Evolutionary conservation across 2,888 invertebrate genomes (phyloP).

Genomic region (Melipona beecheii): DNA sequence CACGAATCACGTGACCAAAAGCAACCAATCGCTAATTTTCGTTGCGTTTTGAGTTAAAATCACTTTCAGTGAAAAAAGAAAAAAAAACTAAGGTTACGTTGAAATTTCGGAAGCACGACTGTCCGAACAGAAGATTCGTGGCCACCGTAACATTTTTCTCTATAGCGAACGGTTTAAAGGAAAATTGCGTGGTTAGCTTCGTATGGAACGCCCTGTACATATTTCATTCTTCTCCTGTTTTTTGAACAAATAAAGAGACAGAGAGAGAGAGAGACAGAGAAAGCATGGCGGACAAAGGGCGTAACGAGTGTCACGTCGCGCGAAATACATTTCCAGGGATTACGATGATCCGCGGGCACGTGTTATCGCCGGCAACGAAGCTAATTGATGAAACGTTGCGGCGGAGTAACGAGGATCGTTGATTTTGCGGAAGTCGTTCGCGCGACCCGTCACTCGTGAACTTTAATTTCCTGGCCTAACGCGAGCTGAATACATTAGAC

Average conservation of each 20-base stretch:
- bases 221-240: background rate
- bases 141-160: too few relatives aligned
- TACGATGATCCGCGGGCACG: conserved; percentile 4
- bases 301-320: background rate
- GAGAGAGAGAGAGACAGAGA: background rate
- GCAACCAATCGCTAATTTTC: too few relatives aligned
- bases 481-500: conserved; percentile 15
- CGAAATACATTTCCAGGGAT: conserved; percentile 11
- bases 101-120: too few relatives aligned
- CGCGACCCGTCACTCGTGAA: conserved; percentile 23
- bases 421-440: conserved; percentile 37
- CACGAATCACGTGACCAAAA: too few relatives aligned
- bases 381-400: conserved; percentile 37
- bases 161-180: too few relatives aligned
- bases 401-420: conserved; percentile 21
- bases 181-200: too few relatives aligned
- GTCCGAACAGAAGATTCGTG: too few relatives aligned
- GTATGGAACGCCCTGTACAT: too few relatives aligned
- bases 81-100: too few relatives aligned
- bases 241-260: background rate
- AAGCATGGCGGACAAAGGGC: background rate
- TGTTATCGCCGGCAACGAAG: conserved; percentile 8
- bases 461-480: conserved; percentile 44
- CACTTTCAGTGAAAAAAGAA: too few relatives aligned
- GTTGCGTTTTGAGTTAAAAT: too few relatives aligned